phyloP scores from a whole-genome alignment of 2,888 invertebrate genomes.

The Drepanosiphum platanoidis region DNA sequence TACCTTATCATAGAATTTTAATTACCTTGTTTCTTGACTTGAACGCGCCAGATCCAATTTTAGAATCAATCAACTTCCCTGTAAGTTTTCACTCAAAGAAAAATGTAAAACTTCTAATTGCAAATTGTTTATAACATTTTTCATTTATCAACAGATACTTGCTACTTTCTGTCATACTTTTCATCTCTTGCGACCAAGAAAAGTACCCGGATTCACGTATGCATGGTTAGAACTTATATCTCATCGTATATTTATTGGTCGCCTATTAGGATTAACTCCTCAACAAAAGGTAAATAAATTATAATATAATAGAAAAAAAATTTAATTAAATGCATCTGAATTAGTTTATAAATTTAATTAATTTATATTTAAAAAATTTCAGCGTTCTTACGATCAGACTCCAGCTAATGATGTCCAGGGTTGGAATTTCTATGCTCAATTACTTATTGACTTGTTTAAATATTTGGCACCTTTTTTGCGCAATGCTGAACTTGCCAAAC shows the following conservation, averaged over 20 bases:
- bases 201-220: slow-evolving; percentile 96
- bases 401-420: slow-evolving; percentile 70
- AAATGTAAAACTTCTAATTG: slow-evolving; percentile 68
- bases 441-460: slow-evolving; percentile 94
- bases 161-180: slow-evolving; percentile 96
- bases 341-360: slow-evolving; percentile 2
- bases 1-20: slow-evolving; percentile 96
- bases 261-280: slow-evolving; percentile 88
- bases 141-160: slow-evolving; percentile 72
- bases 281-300: slow-evolving; percentile 79
- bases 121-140: slow-evolving; percentile 17
- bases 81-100: slow-evolving; percentile 66
- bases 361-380: slow-evolving; percentile 29
- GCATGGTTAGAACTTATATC: slow-evolving; percentile 98
- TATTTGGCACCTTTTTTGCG: slow-evolving; percentile 96
- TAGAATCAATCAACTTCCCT: slow-evolving; percentile 92
- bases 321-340: too few species aligned
- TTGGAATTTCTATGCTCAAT: slow-evolving; percentile 97
- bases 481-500: slow-evolving; percentile 94
- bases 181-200: slow-evolving; percentile 89
- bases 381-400: slow-evolving; percentile 63
- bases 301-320: too few species aligned
- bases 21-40: slow-evolving; percentile 96
- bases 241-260: slow-evolving; percentile 93
- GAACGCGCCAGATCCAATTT: slow-evolving; percentile 89